These are phyloP conservation scores for Tokudaia muenninki DNA, from an alignment of 2,797 vertebrate genomes.

Conservation along the genomic window DNA sequence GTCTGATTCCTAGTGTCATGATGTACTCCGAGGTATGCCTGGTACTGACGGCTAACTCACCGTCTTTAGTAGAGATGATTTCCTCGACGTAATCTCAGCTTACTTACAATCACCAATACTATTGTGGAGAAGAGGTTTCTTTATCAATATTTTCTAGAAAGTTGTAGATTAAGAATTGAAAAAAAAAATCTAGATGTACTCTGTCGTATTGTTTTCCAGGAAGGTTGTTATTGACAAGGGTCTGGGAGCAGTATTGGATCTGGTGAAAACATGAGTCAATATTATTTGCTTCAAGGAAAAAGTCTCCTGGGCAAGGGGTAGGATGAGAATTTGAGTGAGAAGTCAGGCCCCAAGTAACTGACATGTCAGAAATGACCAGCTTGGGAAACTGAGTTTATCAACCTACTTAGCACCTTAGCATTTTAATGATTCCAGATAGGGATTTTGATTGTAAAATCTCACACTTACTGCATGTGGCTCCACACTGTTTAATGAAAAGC, in stretches of 20 bases:
- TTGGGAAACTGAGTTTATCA: background rate
- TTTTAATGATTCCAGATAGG: slow-evolving; percentile 28
- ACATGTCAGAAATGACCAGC: background rate
- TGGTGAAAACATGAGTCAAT: slow-evolving; percentile 46
- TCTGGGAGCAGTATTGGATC: background rate
- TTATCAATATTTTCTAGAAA: background rate
- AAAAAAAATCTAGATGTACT: background rate
- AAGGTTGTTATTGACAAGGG: background rate
- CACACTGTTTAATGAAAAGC: slow-evolving; percentile 1
- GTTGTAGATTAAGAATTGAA: slow-evolving; percentile 51
- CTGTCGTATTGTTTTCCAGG: background rate
- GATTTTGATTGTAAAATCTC: slow-evolving; percentile 52
- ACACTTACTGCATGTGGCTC: slow-evolving; percentile 29
- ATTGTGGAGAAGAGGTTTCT: background rate
- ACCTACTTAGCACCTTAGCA: background rate
- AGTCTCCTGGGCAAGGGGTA: background rate
- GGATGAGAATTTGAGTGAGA: slow-evolving; percentile 35
- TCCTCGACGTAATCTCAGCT: slow-evolving; percentile 47
- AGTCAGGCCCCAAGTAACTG: background rate
- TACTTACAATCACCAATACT: slow-evolving; percentile 10
- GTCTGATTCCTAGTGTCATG: background rate
- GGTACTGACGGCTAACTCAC: background rate
- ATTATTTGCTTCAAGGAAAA: background rate
- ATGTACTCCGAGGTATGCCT: background rate
- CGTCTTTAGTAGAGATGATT: background rate